Conservation (phyloP, 2,113 vertebrate species). For the Vimba vimba region DNA sequence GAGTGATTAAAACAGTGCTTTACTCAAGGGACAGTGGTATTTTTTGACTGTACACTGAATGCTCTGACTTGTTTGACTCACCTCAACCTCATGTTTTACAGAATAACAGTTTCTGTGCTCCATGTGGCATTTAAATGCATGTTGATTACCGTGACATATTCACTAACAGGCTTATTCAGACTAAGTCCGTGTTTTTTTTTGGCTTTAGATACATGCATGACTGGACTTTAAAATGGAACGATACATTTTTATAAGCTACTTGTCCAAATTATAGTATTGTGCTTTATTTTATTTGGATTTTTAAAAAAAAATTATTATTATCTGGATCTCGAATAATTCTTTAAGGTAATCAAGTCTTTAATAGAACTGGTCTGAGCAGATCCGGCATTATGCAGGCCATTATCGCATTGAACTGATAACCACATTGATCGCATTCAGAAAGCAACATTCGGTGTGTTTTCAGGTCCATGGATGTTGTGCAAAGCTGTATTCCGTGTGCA, state of each 20-base stretch:
- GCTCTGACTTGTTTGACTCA: not conserved
- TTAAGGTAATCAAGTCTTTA: not conserved
- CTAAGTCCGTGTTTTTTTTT: not conserved
- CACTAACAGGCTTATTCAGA: not conserved
- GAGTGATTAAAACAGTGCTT: conserved; percentile 3
- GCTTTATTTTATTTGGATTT: not conserved
- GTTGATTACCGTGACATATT: not conserved
- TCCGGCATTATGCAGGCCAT: not conserved
- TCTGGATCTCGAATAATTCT: not conserved
- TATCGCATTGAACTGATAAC: conserved; percentile 33
- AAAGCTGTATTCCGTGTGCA: conserved; percentile 42
- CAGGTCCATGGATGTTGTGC: conserved; percentile 38
- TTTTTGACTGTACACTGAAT: not conserved
- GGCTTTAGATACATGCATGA: not conserved
- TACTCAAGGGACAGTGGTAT: not conserved
- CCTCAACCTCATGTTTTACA: not conserved
- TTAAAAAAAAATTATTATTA: not conserved
- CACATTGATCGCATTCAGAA: conserved; percentile 44
- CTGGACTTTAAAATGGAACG: not conserved
- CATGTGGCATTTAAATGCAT: not conserved
- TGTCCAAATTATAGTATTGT: not conserved
- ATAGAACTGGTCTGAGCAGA: conserved; percentile 4
- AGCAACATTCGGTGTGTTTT: conserved; percentile 27
- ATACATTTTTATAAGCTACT: not conserved
- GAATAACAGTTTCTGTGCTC: not conserved